Evolutionary conservation across 2,888 invertebrate genomes (phyloP), one percentile per base, ranked within the genome.

Genomic region (Pimpla rufipes): DNA sequence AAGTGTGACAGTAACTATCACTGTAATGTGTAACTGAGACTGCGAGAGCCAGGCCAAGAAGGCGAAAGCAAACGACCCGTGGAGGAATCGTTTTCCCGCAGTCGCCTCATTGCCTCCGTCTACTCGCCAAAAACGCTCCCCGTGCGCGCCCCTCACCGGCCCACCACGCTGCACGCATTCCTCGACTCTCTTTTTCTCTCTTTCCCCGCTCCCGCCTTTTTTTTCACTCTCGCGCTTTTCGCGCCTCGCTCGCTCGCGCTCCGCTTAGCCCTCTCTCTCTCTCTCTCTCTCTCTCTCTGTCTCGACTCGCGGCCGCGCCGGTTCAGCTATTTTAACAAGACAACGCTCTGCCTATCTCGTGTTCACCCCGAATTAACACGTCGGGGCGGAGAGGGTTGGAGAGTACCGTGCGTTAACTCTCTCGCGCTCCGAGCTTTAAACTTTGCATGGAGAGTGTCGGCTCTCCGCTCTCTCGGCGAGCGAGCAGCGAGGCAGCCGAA

Each of bases 361-460:
- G 79, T 79, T 79, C 83, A 71, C 42, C 62, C 73, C 79, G 67
- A 80, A 83, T 83, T 83, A 83, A 79, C 83, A 79, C 76, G 83
- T 83, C 83, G 71, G 23, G 71, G 55, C 59, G 35, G 67, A 40
- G 67, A 29, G 55, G 66, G n/a, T n/a, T 52, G 52, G 11, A 62
- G 29, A 29, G 29, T 5, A 5, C 29, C 29, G 29, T 40, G 10
- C 75, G 64, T 75, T 81, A 73, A 77, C 81, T 77, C 74, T 35
- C n/a, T n/a, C n/a, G n/a, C n/a, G n/a, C n/a, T n/a, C 75, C 29
- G 67, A 77, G 83, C 83, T 83, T 83, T 71, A 79, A 83, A 83
- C 59, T 83, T 83, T 76, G 76, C 59, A 59, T 10, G 59, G 78
- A 47, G 68, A 70, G 78, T 74, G 74, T 71, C 77, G 57, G 47